Evolutionary conservation across 1,140 invertebrate species (phyloP).

Genomic region (Tachypleus tridentatus): DNA sequence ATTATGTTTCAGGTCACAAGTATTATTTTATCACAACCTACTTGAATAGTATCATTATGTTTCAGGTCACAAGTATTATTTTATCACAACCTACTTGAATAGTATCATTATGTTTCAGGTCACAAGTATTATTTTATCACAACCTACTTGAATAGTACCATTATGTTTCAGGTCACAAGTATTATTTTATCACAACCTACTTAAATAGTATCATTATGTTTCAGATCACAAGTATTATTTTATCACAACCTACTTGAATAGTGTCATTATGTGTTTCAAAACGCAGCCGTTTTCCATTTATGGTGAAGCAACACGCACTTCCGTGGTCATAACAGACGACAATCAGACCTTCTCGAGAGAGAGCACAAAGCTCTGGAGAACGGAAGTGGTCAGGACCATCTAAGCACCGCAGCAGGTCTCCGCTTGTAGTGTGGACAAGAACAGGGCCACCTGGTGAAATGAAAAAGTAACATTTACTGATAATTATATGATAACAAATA

Average conservation of each 20-base stretch:
- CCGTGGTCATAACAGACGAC: conserved; percentile 85
- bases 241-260: conserved; percentile 58
- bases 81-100: too few relatives aligned
- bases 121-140: too few relatives aligned
- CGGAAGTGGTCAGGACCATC: conserved; percentile 62
- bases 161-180: too few relatives aligned
- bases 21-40: too few relatives aligned
- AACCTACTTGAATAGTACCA: conserved; percentile 48
- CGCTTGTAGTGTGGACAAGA: conserved; percentile 92
- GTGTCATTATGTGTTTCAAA: conserved; percentile 88
- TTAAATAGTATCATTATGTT: too few relatives aligned
- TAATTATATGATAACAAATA: too few relatives aligned
- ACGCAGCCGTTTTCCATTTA: conserved; percentile 74
- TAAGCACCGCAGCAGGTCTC: conserved; percentile 81
- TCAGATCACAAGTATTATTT: not conserved
- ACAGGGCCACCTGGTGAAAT: conserved; percentile 66
- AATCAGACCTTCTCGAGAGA: conserved; percentile 92
- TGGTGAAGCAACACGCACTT: conserved; percentile 82
- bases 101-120: too few relatives aligned
- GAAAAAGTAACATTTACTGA: too few relatives aligned
- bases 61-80: too few relatives aligned
- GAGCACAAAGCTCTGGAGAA: conserved; percentile 76
- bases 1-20: too few relatives aligned
- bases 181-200: too few relatives aligned
- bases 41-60: too few relatives aligned